Base-by-base conservation (phyloP, 2,888 invertebrate genomes). In the Cosmia pyralina region DNA sequence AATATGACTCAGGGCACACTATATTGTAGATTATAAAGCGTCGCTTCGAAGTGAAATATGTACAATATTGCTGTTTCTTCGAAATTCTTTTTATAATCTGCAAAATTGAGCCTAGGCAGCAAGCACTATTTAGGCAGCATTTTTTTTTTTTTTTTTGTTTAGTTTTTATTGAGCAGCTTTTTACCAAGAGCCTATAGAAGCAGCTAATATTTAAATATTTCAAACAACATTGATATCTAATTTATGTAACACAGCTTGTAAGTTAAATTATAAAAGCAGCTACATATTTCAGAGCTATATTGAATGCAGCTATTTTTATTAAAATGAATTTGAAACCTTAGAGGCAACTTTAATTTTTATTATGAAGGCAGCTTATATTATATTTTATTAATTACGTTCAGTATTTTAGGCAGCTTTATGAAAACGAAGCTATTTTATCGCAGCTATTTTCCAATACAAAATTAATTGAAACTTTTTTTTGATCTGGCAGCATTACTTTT, bases 151-250 rank as follows among this genome's bases (percentile, higher is more conserved):
- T 8, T 41, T 41, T 41, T 41, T 8, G 11, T 50, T 41, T 28
- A 19, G 8, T 1, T 70, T 46, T 50, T 44, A 48, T 65, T 58
- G 38, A 58, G 73, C 84, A 84, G 79, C 75, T 79, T 78, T 28
- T 52, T 62, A 55, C 64, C 53, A 67, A 73, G 69, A 82, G 65
- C 70, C 28, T 44, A 59, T 28, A 34, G n/a, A 69, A 19, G 66
- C 72, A 71, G 52, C 67, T 79, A 62, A 46, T 19, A 48, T 55
- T 38, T 41, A 48, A 22, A 52, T 34, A 48, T 5, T 55, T 46
- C 10, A 63, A 53, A 48, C 3, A 64, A 71, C 8, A 50, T 34
- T 19, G 5, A 52, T 22, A 38, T 50, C 2, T 5, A 52, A 19
- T 44, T 34, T 19, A 53, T 48, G 41, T 41, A 34, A 34, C 13